phyloP scores from a whole-genome alignment of 1,140 invertebrate genomes.

The Hylaeus anthracinus region DNA sequence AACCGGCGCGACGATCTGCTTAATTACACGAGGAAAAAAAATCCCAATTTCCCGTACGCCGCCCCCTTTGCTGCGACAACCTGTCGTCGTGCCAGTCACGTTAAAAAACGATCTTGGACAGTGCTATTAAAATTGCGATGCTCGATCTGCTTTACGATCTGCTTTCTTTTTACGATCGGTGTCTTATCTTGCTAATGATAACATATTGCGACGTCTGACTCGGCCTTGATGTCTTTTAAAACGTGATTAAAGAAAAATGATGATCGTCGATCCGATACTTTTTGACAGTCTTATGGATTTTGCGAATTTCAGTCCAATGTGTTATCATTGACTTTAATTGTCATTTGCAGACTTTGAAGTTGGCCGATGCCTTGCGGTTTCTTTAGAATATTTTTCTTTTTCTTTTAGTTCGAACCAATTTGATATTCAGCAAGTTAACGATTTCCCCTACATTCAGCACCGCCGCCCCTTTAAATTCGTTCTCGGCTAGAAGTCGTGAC shows the following conservation, averaged over 20 bases:
- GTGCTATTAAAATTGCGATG: no score
- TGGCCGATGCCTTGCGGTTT: no score
- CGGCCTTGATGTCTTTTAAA: no score
- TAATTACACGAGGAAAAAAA: slow-evolving; percentile 12
- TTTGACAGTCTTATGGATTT: no score
- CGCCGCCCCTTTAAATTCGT: background rate
- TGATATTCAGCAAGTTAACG: background rate
- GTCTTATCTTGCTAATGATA: no score
- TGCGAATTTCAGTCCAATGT: no score
- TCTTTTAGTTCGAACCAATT: background rate
- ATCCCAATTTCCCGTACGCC: background rate
- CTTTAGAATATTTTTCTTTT: no score
- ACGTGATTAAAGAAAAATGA: no score
- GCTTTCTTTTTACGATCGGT: background rate
- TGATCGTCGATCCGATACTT: no score
- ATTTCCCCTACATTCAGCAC: background rate
- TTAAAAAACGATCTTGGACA: background rate
- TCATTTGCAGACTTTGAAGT: no score
- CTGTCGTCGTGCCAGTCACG: background rate
- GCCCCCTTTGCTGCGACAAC: background rate
- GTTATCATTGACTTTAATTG: no score
- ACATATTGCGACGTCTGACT: no score
- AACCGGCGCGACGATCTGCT: slow-evolving; percentile 21
- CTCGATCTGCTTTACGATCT: background rate
- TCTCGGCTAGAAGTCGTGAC: background rate